Evolutionary conservation across 2,797 vertebrate genomes (phyloP), one percentile per base, ranked within the genome.

Genomic region (Corythornis leucogaster): DNA sequence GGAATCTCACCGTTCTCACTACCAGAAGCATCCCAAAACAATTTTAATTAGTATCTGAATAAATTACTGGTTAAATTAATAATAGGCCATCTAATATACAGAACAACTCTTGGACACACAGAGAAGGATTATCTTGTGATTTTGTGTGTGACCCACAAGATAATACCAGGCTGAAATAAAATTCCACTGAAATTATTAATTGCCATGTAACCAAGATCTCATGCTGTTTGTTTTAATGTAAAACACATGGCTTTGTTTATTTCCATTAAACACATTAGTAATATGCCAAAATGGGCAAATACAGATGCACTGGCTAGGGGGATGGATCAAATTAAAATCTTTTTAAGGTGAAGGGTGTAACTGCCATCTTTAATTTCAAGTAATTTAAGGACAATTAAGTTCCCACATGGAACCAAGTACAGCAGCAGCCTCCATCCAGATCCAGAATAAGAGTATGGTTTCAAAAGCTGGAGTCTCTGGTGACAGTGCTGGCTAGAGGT

Each of bases 211-310:
- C 46, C 53, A 89, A 80, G 38, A 48, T 57, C 55, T 64, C 26
- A 19, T 66, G 73, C 62, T 79, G 68, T 93, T 92, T 85, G 59
- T 46, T 88, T 95, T 95, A 95, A 94, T 7, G 7, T 82, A 93
- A 91, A 96, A 87, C 80, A 95, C 75, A 90, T 89, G 81, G 53
- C 75, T 95, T 93, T 95, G 73, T 89, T 88, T 85, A 63, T 94
- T 89, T 71, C 87, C 84, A 78, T 94, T 90, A 87, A 95, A 92
- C 78, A 78, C 33, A 17, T 95, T 80, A 83, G 69, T 40, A 82
- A 64, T 92, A 62, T 58, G 78, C 88, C 92, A 87, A 33, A 91
- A 86, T 54, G 66, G 89, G n/a, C 64, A 85, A 22, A 58, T 75
- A 87, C 86, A 90, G 92, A 89, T 89, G 66, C 54, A 50, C 74